Conservation (phyloP, 2,797 vertebrate species). For the Okamejei kenojei region DNA sequence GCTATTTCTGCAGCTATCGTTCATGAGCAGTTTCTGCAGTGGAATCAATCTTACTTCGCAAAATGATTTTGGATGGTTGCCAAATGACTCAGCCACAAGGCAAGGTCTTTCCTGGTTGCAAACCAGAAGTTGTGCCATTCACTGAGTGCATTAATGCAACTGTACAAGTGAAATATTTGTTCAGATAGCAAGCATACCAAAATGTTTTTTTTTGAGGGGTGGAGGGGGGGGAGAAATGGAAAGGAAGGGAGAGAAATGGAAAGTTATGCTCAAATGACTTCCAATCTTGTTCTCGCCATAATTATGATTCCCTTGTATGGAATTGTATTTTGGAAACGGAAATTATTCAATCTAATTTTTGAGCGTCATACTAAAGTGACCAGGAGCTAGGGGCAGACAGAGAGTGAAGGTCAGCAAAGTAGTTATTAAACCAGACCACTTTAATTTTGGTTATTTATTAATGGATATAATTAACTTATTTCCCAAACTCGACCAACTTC, state of each 20-base stretch:
- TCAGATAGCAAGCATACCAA: not conserved
- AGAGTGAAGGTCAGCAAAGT: not conserved
- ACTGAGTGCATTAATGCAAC: not conserved
- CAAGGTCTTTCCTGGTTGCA: not conserved
- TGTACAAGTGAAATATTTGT: not conserved
- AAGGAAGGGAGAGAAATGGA: no score
- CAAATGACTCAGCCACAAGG: not conserved
- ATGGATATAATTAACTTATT: not conserved
- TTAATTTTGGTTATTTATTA: constrained; percentile 9
- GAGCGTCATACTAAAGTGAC: not conserved
- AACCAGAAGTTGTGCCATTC: not conserved
- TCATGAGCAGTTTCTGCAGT: not conserved
- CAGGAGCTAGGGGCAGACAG: not conserved
- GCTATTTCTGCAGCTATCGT: no score
- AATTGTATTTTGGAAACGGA: no score
- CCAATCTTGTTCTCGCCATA: not conserved
- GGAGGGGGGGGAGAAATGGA: not conserved
- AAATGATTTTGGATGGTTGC: not conserved
- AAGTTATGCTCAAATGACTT: not conserved
- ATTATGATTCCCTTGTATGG: not conserved
- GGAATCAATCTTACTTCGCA: no score
- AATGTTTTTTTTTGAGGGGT: not conserved
- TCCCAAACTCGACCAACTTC: not conserved
- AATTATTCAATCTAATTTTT: not conserved
- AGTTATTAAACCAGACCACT: not conserved